Evolutionary conservation across 2,113 vertebrate genomes (phyloP), one percentile per base, ranked within the genome.

Genomic region (Telmatochromis brichardi): DNA sequence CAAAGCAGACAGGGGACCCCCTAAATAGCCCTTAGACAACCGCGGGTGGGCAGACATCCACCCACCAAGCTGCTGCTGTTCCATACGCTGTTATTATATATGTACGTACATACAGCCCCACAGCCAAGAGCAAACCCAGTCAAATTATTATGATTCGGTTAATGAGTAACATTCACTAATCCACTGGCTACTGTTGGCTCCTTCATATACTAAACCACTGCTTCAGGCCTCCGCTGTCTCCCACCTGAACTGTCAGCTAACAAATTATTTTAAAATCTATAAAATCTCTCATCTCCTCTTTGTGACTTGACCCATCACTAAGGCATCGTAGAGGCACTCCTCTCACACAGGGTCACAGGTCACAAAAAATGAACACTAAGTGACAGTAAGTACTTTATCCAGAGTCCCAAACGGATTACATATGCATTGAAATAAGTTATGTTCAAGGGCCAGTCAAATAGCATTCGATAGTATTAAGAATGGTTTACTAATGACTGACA

Each of bases 1-100:
- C 78, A 23, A 50, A 82, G 83, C 80, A 92, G 91, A 90, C 93
- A 73, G 91, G 82, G 92, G 88, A 91, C 83, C 89, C 60, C 90
- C 87, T 90, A 92, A 94, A 93, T 87, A 93, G 90, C 91, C 92
- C 87, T 95, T 88, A 93, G 71, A 83, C 42, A n/a, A 86, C 90
- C 82, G 47, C 78, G 60, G 92, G 93, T 94, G 90, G 92, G 90
- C 87, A 86, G 89, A 78, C 71, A 76, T 79, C 88, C 21, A 76
- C 89, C 89, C 87, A 92, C 7, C 50, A 71, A 26, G 71, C 86
- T 82, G 84, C 88, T 88, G 50, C 87, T 80, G 87, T 86, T 92
- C 90, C 45, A 89, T 80, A 91, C 57, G 57, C 89, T 91, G 85
- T 31, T 71, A 54, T 91, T 92, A 88, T 85, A 89, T 83, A 86